Conservation (phyloP, 2,888 invertebrate species). For the Proisotoma minuta region DNA sequence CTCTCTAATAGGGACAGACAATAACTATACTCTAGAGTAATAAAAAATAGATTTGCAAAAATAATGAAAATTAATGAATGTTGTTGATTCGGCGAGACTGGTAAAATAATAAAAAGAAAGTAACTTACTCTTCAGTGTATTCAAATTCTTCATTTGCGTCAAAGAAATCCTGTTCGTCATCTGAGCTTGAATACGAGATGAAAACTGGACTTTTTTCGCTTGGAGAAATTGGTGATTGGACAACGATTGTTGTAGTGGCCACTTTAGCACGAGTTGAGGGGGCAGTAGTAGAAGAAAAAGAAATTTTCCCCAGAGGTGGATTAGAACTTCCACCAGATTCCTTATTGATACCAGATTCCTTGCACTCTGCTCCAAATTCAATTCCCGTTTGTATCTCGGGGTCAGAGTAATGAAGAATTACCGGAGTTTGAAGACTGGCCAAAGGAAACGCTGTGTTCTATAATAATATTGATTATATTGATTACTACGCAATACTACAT, state of each 20-base stretch:
- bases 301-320: slow-evolving; percentile 7
- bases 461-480: slow-evolving; percentile 3
- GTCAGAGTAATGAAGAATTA: slow-evolving; percentile 45
- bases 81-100: no score
- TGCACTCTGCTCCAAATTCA: slow-evolving; percentile 43
- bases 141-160: slow-evolving; percentile 73
- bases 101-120: neutral
- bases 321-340: slow-evolving; percentile 18
- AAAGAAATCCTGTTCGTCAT: slow-evolving; percentile 79
- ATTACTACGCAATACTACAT: no score
- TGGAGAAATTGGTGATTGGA: slow-evolving; percentile 43
- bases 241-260: slow-evolving; percentile 19
- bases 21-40: no score
- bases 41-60: no score
- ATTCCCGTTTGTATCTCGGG: slow-evolving; percentile 45
- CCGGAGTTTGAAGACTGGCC: slow-evolving; percentile 35
- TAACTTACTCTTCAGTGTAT: slow-evolving; percentile 32
- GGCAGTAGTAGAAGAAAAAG: slow-evolving; percentile 14
- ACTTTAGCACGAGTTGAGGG: slow-evolving; percentile 1
- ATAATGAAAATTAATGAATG: no score
- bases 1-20: no score
- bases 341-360: slow-evolving; percentile 35
- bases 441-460: slow-evolving; percentile 47
- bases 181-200: slow-evolving; percentile 95
- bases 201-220: slow-evolving; percentile 44